These are phyloP conservation scores for Narcine bancroftii DNA, from an alignment of 2,113 vertebrate genomes.

Conservation along the genomic window DNA sequence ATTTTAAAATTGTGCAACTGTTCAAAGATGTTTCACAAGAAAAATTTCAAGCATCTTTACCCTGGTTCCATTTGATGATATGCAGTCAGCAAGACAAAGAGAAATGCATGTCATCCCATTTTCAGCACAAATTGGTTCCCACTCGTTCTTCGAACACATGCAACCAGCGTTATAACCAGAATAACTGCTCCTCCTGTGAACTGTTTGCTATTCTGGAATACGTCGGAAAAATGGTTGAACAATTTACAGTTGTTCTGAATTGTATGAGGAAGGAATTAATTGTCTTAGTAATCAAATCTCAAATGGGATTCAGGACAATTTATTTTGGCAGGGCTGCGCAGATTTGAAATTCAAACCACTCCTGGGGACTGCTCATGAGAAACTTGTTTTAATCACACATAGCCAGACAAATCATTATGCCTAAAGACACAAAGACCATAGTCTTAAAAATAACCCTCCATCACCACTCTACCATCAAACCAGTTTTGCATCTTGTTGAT, in stretches of 20 bases:
- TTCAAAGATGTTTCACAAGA: too few species aligned
- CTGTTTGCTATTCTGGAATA: slow-evolving; percentile 51
- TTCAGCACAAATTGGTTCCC: slow-evolving; percentile 83
- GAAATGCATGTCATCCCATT: slow-evolving; percentile 75
- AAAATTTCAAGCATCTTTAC: slow-evolving; percentile 45
- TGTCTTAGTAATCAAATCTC: not conserved
- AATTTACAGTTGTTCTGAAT: not conserved
- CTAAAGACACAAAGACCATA: too few species aligned
- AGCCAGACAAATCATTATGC: too few species aligned
- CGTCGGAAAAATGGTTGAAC: slow-evolving; percentile 37
- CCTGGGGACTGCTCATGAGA: too few species aligned
- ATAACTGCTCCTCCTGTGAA: slow-evolving; percentile 46
- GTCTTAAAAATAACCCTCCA: too few species aligned
- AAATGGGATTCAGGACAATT: not conserved
- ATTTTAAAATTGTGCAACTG: too few species aligned
- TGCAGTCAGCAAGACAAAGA: slow-evolving; percentile 76
- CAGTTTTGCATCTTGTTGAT: too few species aligned
- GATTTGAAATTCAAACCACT: too few species aligned
- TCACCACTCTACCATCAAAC: too few species aligned
- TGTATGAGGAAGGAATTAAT: not conserved
- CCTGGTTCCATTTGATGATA: slow-evolving; percentile 50
- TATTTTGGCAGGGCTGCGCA: too few species aligned
- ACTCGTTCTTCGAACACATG: slow-evolving; percentile 62
- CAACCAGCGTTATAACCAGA: slow-evolving; percentile 73
- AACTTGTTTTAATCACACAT: too few species aligned